Evolutionary conservation across 2,888 invertebrate species (phyloP).

Genomic region (Drosophila fungiperda): DNA sequence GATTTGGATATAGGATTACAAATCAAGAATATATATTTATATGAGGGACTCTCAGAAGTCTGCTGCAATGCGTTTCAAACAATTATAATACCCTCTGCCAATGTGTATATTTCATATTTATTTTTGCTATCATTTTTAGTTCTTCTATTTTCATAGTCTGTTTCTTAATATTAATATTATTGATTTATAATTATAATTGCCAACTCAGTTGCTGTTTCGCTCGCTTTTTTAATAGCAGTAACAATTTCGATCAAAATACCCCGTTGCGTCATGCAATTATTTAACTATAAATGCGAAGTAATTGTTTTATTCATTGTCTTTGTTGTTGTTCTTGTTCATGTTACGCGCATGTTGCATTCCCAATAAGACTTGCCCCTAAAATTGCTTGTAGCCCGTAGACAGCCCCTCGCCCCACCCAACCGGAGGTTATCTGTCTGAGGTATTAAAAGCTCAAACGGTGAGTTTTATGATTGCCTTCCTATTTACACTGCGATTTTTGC

Average conservation of each 20-base stretch:
- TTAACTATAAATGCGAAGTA: constrained; percentile 11
- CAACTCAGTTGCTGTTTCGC: constrained; percentile 1
- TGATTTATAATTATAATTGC: background rate
- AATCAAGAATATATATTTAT: background rate
- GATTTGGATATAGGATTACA: background rate
- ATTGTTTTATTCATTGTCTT: constrained; percentile 12
- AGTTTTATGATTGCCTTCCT: constrained; percentile 2
- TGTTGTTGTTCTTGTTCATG: constrained; percentile 28
- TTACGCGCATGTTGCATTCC: constrained; percentile 47
- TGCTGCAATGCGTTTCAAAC: background rate
- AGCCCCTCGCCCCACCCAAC: background rate
- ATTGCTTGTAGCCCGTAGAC: background rate
- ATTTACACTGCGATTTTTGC: background rate
- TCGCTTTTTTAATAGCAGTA: background rate
- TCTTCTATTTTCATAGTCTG: background rate
- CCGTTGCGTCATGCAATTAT: constrained; percentile 19
- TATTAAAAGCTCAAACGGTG: constrained; percentile 18
- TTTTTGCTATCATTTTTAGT: background rate
- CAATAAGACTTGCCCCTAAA: constrained; percentile 26
- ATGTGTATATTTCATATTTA: no score
- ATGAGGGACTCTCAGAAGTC: background rate
- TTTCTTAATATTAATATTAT: constrained; percentile 65
- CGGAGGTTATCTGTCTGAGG: constrained; percentile 21
- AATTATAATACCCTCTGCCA: background rate
- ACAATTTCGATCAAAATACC: background rate